Evolutionary conservation across 2,888 invertebrate species (phyloP).

Genomic region (Nemotelus pantherinus): DNA sequence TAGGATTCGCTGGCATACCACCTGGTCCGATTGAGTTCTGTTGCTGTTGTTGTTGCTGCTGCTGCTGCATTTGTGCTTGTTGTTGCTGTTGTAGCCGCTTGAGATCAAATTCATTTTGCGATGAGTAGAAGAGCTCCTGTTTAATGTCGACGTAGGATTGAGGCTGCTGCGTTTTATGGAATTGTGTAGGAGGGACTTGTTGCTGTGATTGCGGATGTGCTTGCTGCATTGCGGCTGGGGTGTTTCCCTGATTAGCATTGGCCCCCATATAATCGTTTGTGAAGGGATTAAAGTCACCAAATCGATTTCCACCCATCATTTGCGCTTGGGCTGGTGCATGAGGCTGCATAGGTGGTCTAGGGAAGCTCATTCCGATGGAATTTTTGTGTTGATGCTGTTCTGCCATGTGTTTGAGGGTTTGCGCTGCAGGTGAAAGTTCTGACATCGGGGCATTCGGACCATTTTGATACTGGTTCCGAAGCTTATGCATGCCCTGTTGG

Average conservation of each 20-base stretch:
- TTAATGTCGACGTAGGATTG: constrained; percentile 68
- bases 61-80: constrained; percentile 58
- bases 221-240: constrained; percentile 52
- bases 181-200: constrained; percentile 60
- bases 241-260: constrained; percentile 35
- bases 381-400: constrained; percentile 93
- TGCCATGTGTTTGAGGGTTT: constrained; percentile 96
- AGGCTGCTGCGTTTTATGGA: constrained; percentile 63
- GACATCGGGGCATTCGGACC: constrained; percentile 68
- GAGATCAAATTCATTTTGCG: constrained; percentile 65
- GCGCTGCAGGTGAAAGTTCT: constrained; percentile 90
- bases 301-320: constrained; percentile 66
- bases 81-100: constrained; percentile 63
- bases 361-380: constrained; percentile 73
- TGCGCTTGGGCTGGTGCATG: constrained; percentile 66
- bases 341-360: constrained; percentile 63
- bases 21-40: constrained; percentile 60
- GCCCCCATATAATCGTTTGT: constrained; percentile 65
- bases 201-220: constrained; percentile 57
- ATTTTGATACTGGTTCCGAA: constrained; percentile 59
- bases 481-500: constrained; percentile 54
- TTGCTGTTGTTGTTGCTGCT: constrained; percentile 57
- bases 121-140: constrained; percentile 67
- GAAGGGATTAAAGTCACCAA: constrained; percentile 71
- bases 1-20: constrained; percentile 44